Evolutionary conservation across 1,140 invertebrate genomes (phyloP), one percentile per base, ranked within the genome.

Genomic region (Tetragonula clypearis): DNA sequence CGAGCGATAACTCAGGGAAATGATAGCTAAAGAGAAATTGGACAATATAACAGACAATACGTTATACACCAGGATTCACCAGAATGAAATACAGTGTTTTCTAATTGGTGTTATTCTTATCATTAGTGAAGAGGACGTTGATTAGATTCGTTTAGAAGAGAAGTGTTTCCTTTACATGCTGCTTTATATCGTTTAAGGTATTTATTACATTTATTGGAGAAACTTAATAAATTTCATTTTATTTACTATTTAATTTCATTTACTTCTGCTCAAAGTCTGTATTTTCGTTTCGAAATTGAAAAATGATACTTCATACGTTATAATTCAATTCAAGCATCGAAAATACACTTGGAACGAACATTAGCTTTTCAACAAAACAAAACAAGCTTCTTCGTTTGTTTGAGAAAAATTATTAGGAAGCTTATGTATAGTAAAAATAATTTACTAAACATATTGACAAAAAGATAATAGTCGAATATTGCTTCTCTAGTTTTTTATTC

Each of bases 21-120:
- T 62, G 23, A 62, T 62, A 62, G 23, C n/a, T 56, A 35, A 35
- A 11, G 77, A 69, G 77, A 79, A 79, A 79, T 35, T 69, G 8
- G 26, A 49, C 41, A 49, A 49, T 49, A 23, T 17, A 30, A 58
- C 8, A 76, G 62, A 76, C 56, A 76, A 35, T 74, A 9, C 1
- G n/a, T n/a, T 74, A 55, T 11, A 74, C 9, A 15, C 14, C 30
- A 30, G 41, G 41, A 49, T 49, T 9, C 26, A 17, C 1, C 11
- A 17, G 41, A 26, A 73, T 73, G 23, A 26, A 6, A 9, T 9
- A 23, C 14, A 11, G 23, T 62, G 60, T 62, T 62, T n/a, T n/a
- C 23, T 62, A n/a, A n/a, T 62, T 23, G n/a, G 60, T 12, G 21
- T 62, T 62, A 8, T 53, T 30, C 15, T 30, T 68, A 68, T 6